Evolutionary conservation across 2,113 vertebrate genomes (phyloP).

Genomic region (Nanorana parkeri): DNA sequence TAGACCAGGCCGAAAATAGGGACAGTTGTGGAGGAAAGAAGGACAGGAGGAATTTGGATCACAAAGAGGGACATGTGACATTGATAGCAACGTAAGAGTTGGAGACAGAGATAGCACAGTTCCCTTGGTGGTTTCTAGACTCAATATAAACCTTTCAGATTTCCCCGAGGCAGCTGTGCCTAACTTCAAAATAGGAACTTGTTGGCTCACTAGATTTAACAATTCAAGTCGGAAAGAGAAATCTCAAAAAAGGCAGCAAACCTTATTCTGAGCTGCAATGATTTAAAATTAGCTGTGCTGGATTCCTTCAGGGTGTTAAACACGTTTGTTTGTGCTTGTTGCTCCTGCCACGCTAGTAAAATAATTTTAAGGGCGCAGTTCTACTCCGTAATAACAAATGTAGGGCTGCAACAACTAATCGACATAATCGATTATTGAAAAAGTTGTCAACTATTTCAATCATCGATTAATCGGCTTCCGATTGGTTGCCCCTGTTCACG

Average conservation of each 20-base stretch:
- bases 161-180: slow-evolving; percentile 37
- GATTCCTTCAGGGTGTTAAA: slow-evolving; percentile 11
- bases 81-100: neutral
- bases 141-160: slow-evolving; percentile 38
- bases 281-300: slow-evolving; percentile 4
- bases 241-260: slow-evolving; percentile 10
- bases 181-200: slow-evolving; percentile 38
- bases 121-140: slow-evolving; percentile 25
- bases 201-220: slow-evolving; percentile 20
- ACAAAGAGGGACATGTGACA: neutral
- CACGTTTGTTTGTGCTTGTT: slow-evolving; percentile 13
- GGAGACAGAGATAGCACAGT: slow-evolving; percentile 1
- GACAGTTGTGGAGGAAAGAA: neutral
- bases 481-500: no score
- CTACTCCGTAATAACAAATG: no score
- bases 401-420: no score
- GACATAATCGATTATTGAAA: no score
- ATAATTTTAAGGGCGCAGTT: neutral
- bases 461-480: no score
- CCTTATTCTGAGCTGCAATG: slow-evolving; percentile 4
- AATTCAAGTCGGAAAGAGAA: slow-evolving; percentile 22
- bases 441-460: no score
- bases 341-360: neutral
- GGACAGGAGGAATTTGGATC: no score
- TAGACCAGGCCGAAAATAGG: neutral